Evolutionary conservation across 1,140 invertebrate genomes (phyloP), one percentile per base, ranked within the genome.

Genomic region (Drosophila seguyi): DNA sequence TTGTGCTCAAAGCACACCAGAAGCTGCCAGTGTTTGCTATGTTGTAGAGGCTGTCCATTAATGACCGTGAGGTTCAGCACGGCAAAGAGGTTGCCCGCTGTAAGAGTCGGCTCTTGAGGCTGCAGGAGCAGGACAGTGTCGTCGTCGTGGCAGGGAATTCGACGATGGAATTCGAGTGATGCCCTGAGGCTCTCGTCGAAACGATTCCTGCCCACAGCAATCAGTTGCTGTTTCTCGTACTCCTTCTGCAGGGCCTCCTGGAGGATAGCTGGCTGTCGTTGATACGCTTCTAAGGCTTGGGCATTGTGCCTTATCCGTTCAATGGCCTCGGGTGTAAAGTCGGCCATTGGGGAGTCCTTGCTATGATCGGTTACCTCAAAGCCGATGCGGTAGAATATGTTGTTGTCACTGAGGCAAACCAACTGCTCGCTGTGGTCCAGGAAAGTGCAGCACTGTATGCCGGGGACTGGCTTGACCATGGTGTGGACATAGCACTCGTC

Each of bases 351-450:
- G 5, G 48, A 42, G n/a, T 8, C 31, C 47, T 60, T 59, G 25
- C 13, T 56, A 25, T 3, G 55, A 36, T 38, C 55, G 20, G 11
- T 10, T 45, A 11, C 13, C n/a, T 50, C 67, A 16, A 92, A 92
- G 8, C 29, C 44, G n/a, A 92, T 79, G 38, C 79, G 53, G 73
- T 92, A 88, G 38, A 92, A 92, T 31, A 92, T 91, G 34, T 92
- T 92, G 42, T 92, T 92, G 16, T 76, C 75, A 47, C 91, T 92
- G 2, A 92, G 71, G 25, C 91, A 92, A 7, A 92, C 75, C 31
- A 92, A 55, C 47, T 91, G 79, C 25, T 87, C 41, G 20, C 62
- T 78, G 31, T 75, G 67, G 3, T 75, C 50, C 22, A 92, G 50
- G 75, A 80, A 92, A 14, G 80, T 84, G 38, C 91, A 91, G 14